A percentile compares a stretch with the other conserved stretches of the same genome.
Evolutionary conservation across 2,888 invertebrate species (phyloP).

Genomic region (Dermolepida albohirtum): DNA sequence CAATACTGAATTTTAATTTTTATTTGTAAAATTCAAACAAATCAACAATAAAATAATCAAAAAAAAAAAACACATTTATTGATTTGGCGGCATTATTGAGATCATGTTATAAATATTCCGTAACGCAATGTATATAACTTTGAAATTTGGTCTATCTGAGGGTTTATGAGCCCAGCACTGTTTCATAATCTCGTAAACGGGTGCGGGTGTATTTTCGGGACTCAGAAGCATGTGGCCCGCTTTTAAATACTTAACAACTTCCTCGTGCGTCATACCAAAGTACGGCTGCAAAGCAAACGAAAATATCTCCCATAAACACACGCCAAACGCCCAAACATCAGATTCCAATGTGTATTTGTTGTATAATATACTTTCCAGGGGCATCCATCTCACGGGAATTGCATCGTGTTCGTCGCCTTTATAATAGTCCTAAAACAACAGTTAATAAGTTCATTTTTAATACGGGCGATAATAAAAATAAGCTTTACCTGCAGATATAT

Average conservation of each 20-base stretch:
- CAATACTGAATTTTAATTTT: constrained; percentile 26
- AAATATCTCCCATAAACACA: constrained; percentile 97
- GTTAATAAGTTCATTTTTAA: neutral
- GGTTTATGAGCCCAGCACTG: constrained; percentile 94
- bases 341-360: constrained; percentile 97
- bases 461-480: neutral
- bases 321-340: constrained; percentile 98
- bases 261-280: constrained; percentile 97
- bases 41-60: constrained; percentile 14
- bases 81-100: constrained; percentile 30
- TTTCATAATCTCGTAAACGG: constrained; percentile 92
- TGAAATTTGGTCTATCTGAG: constrained; percentile 86
- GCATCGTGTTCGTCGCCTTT: constrained; percentile 96
- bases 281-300: constrained; percentile 97
- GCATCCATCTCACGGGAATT: constrained; percentile 98
- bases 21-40: constrained; percentile 7
- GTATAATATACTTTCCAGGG: constrained; percentile 94
- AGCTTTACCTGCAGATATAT: constrained; percentile 80
- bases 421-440: constrained; percentile 79
- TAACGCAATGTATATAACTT: constrained; percentile 82
- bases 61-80: constrained; percentile 1
- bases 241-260: constrained; percentile 94
- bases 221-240: constrained; percentile 91
- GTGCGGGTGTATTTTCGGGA: constrained; percentile 89
- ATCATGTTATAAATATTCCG: constrained; percentile 59